A percentile compares a stretch with the other conserved stretches of the same genome.
Evolutionary conservation across 1,140 invertebrate species (phyloP).

Genomic region (Drosophila teissieri): DNA sequence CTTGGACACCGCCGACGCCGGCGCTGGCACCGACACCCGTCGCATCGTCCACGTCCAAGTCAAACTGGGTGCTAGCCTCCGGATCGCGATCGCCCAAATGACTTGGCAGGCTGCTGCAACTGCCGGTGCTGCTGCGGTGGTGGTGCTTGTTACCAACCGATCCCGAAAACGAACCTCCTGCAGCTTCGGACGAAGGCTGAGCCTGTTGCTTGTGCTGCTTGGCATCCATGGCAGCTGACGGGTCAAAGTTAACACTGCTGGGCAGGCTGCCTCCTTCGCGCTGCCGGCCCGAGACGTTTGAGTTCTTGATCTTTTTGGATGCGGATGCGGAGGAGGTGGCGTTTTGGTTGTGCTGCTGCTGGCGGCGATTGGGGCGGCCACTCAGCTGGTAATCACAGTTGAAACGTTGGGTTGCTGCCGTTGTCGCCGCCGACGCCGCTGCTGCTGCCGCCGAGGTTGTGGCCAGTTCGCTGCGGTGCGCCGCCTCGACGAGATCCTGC

Average conservation of each 20-base stretch:
- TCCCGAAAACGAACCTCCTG: neutral
- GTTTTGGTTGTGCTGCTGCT: constrained; percentile 62
- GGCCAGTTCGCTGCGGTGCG: constrained; percentile 67
- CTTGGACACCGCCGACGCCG: constrained; percentile 9
- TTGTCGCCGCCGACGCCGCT: constrained; percentile 49
- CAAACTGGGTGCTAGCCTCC: constrained; percentile 43
- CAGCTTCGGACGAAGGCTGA: constrained; percentile 15
- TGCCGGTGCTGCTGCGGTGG: constrained; percentile 38
- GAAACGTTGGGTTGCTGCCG: constrained; percentile 62
- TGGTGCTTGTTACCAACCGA: constrained; percentile 15
- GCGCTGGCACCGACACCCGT: neutral
- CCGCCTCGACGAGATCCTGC: constrained; percentile 79
- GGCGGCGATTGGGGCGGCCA: constrained; percentile 65
- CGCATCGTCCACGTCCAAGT: constrained; percentile 52
- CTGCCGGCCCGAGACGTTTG: constrained; percentile 87
- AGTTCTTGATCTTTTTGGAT: constrained; percentile 52
- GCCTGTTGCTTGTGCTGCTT: constrained; percentile 56
- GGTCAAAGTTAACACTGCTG: constrained; percentile 86
- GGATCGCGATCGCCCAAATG: constrained; percentile 52
- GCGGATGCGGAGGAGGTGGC: constrained; percentile 26
- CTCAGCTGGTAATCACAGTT: constrained; percentile 78
- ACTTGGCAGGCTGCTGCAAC: constrained; percentile 54
- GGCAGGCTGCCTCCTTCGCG: constrained; percentile 88
- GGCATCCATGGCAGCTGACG: constrained; percentile 43
- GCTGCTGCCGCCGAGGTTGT: constrained; percentile 54